Percentiles rank a stretch among this genome's conserved stretches.
These are phyloP conservation scores for Diarsia mendica DNA, from an alignment of 2,888 invertebrate species.

Conservation along the genomic window DNA sequence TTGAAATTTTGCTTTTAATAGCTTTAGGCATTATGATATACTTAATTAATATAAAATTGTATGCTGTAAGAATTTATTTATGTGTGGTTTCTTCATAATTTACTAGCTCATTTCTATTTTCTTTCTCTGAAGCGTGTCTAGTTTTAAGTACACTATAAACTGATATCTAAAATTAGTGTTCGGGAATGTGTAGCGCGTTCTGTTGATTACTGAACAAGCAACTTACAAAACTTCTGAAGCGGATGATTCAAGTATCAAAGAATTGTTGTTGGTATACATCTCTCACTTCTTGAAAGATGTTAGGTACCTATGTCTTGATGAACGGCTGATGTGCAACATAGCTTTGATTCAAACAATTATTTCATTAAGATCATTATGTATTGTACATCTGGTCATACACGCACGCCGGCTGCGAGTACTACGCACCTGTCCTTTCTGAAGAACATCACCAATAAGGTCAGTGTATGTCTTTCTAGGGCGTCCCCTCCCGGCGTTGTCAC, in stretches of 20 bases:
- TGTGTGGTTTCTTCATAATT: constrained; percentile 31
- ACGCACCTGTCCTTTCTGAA: no score
- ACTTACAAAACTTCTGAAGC: constrained; percentile 43
- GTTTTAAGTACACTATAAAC: constrained; percentile 56
- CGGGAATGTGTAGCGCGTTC: constrained; percentile 28
- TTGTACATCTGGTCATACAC: no score
- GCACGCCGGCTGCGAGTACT: no score
- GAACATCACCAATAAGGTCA: no score
- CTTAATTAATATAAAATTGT: no score
- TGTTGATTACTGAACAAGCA: constrained; percentile 43
- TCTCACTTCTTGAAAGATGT: constrained; percentile 23
- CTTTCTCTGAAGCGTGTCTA: constrained; percentile 51
- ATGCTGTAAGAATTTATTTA: constrained; percentile 9
- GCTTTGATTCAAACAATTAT: constrained; percentile 2
- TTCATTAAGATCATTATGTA: constrained; percentile 12
- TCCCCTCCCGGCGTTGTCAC: no score
- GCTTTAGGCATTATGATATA: no score
- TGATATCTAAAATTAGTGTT: constrained; percentile 58
- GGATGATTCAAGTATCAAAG: constrained; percentile 49
- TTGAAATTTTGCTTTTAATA: no score
- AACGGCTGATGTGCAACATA: background rate
- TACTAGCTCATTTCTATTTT: constrained; percentile 51
- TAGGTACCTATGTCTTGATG: constrained; percentile 16
- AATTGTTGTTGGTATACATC: constrained; percentile 12
- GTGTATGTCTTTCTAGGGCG: no score